Percentiles rank a stretch among this genome's conserved stretches.
Conservation (phyloP, 2,888 invertebrate species). For the Chironomus tentans region DNA sequence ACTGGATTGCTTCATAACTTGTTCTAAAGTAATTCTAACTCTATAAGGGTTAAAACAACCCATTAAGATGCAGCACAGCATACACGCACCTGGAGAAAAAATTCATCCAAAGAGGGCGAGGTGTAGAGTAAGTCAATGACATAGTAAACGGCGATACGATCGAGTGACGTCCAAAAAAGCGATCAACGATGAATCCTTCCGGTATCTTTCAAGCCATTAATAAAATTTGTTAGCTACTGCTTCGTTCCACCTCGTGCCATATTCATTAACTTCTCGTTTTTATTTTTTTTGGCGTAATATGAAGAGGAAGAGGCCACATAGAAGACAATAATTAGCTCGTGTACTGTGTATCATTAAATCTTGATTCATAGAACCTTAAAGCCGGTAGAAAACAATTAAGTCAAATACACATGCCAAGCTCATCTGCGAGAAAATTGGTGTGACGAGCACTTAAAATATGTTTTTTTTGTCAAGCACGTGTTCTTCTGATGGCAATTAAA, state of each 20-base stretch:
- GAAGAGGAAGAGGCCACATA: background rate
- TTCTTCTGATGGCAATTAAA: slow-evolving; percentile 13
- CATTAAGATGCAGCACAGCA: no score
- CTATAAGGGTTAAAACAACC: no score
- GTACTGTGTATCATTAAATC: background rate
- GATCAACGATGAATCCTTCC: slow-evolving; percentile 22
- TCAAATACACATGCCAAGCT: background rate
- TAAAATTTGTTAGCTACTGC: background rate
- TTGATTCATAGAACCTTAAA: background rate
- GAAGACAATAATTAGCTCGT: background rate
- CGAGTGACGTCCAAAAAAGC: background rate
- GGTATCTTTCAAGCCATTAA: slow-evolving; percentile 1
- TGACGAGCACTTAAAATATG: background rate
- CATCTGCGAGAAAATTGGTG: background rate
- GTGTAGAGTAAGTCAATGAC: no score
- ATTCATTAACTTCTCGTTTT: background rate
- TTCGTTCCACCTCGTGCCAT: slow-evolving; percentile 1
- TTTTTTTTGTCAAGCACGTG: background rate
- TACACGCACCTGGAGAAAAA: no score
- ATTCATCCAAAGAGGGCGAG: no score
- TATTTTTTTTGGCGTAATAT: no score
- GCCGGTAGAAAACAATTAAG: background rate
- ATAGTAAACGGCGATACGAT: no score
- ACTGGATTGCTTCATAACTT: no score
- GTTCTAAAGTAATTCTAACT: no score